Evolutionary conservation across 2,113 vertebrate genomes (phyloP).

Genomic region (Apteryx owenii): DNA sequence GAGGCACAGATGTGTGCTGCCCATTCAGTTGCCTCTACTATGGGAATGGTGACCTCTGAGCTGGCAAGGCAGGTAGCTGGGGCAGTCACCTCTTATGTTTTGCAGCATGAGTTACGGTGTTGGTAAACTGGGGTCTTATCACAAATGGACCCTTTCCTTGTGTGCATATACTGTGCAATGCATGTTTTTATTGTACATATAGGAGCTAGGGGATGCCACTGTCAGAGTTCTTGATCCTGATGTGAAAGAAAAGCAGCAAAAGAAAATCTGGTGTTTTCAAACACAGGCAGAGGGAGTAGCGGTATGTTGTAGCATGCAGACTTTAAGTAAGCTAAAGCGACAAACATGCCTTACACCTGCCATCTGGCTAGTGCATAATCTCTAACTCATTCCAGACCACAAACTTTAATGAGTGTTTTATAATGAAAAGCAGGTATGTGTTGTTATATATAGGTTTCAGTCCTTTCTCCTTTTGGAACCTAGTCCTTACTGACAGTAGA

Average conservation of each 20-base stretch:
- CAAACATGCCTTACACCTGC: background rate
- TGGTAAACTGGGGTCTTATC: background rate
- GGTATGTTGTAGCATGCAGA: accelerated
- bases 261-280: background rate
- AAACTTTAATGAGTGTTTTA: background rate
- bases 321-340: background rate
- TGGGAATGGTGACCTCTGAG: accelerated
- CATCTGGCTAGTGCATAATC: accelerated
- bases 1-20: background rate
- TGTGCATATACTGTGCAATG: accelerated
- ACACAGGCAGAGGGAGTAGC: background rate
- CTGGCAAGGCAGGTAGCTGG: too few species aligned
- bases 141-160: accelerated
- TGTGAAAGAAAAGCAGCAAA: background rate
- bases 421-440: background rate
- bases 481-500: background rate
- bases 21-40: accelerated
- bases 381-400: accelerated
- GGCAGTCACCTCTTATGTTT: background rate
- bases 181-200: accelerated
- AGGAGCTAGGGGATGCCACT: background rate
- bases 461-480: accelerated
- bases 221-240: background rate
- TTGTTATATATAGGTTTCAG: accelerated
- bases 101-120: too few species aligned